Evolutionary conservation across 2,797 vertebrate species (phyloP).

Genomic region (Helarctos malayanus): DNA sequence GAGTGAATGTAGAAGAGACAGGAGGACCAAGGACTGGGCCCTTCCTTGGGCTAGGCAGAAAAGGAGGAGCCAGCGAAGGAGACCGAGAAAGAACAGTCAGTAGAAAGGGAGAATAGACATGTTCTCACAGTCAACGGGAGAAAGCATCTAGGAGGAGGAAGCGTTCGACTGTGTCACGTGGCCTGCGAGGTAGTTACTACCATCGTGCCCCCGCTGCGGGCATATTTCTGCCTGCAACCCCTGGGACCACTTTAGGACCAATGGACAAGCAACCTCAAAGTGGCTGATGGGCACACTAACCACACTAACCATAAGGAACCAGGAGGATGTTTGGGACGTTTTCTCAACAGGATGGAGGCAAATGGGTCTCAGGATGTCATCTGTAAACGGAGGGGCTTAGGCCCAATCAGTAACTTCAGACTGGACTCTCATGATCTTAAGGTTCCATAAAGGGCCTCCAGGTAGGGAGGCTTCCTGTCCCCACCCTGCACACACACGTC

Average conservation of each 20-base stretch:
- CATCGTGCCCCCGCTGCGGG: rapidly evolving
- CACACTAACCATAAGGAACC: background rate
- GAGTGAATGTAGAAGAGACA: background rate
- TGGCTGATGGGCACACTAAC: background rate
- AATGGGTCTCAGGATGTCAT: background rate
- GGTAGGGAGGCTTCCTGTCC: background rate
- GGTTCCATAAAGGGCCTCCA: background rate
- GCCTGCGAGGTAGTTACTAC: background rate
- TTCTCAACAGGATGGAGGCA: background rate
- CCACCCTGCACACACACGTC: background rate
- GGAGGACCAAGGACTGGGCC: background rate
- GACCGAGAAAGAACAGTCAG: background rate
- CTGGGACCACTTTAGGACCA: background rate
- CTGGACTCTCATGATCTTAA: background rate
- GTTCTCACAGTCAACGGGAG: background rate
- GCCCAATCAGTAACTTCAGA: background rate
- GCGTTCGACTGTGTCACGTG: background rate
- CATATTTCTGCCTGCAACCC: background rate
- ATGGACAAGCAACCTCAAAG: background rate
- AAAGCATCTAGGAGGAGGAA: background rate
- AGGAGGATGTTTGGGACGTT: background rate
- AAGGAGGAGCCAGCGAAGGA: background rate
- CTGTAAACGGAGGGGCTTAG: background rate
- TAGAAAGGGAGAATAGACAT: background rate
- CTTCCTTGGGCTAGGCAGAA: background rate